Evolutionary conservation across 1,140 invertebrate genomes (phyloP), one percentile per base, ranked within the genome.

Genomic region (Sesamia nonagrioides): DNA sequence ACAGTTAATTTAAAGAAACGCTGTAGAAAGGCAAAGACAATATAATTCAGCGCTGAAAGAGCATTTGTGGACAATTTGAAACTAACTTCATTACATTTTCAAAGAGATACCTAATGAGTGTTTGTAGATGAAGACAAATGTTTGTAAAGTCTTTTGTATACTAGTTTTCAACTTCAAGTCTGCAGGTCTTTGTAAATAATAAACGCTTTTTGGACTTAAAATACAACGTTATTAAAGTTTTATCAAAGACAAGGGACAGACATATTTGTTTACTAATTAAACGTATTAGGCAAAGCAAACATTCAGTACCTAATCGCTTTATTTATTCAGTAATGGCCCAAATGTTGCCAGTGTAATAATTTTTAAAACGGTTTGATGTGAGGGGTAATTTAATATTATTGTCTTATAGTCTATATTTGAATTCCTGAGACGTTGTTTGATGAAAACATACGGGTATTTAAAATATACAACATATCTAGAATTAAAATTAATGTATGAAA

Each of bases 371-470:
- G 18, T 60, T 74, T 42, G 17, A 45, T 21, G 52, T 56, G n/a
- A 37, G n/a, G 35, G 37, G 45, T 58, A 58, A 37, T 74, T 74
- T 45, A 60, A 45, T 71, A 63, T 27, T 27, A 27, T 35, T 78
- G 77, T 78, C 69, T 73, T 33, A 40, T 73, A 45, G 58, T 60
- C 69, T 78, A 42, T 76, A 80, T 76, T 80, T 80, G 71, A 80
- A 80, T 80, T 80, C 79, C 73, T 63, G 52, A 45, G 79, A 76
- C 52, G 15, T 4, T 71, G 37, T 54, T 52, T 33, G 5, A 33
- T 8, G 11, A 15, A 58, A 40, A 80, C 79, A 71, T 40, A 80
- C 52, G 8, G n/a, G 1, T 2, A 5, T 15, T 17, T 52, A n/a
- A 13, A 61, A 61, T 33, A 42, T 6, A 17, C n/a, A 77, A 35